A percentile compares a stretch with the other conserved stretches of the same genome.
These are phyloP conservation scores for Falco biarmicus DNA, from an alignment of 2,797 vertebrate species.

Conservation along the genomic window DNA sequence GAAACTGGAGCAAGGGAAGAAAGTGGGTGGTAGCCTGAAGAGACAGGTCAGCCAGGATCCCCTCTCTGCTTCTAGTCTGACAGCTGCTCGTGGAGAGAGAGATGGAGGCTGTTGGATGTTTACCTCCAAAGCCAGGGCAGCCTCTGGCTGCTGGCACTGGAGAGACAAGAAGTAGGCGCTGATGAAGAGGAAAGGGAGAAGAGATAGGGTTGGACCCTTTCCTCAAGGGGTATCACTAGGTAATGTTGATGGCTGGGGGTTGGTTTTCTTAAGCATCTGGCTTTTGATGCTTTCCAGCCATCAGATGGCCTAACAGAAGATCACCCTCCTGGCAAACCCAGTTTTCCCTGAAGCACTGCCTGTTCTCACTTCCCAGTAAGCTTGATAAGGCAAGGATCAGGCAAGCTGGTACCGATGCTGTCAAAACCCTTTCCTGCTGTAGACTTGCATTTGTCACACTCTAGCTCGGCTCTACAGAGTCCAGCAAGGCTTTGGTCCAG, in stretches of 20 bases:
- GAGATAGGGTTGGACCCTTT: not conserved
- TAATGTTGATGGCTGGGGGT: not conserved
- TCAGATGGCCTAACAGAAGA: not conserved
- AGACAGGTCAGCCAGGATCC: not conserved
- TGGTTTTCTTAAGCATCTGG: not conserved
- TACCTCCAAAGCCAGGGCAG: not conserved
- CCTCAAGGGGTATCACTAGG: not conserved
- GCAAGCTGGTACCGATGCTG: not conserved
- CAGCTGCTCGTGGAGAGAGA: not conserved
- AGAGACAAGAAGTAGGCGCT: not conserved
- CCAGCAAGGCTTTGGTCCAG: not conserved
- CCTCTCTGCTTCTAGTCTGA: not conserved
- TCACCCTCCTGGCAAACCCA: not conserved
- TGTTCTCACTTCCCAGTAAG: not conserved
- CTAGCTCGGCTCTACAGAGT: not conserved
- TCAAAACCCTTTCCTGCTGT: not conserved
- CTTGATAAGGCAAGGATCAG: not conserved
- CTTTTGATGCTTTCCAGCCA: not conserved
- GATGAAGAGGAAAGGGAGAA: not conserved
- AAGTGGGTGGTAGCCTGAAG: not conserved
- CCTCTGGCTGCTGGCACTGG: not conserved
- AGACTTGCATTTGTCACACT: not conserved
- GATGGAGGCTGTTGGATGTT: not conserved
- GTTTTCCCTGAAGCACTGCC: not conserved
- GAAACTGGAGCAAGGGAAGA: not conserved